Percentiles rank a stretch among this genome's conserved stretches.
Conservation (phyloP, 92 coral and sea anemone genomes). For the Epizoanthus illoricatus region DNA sequence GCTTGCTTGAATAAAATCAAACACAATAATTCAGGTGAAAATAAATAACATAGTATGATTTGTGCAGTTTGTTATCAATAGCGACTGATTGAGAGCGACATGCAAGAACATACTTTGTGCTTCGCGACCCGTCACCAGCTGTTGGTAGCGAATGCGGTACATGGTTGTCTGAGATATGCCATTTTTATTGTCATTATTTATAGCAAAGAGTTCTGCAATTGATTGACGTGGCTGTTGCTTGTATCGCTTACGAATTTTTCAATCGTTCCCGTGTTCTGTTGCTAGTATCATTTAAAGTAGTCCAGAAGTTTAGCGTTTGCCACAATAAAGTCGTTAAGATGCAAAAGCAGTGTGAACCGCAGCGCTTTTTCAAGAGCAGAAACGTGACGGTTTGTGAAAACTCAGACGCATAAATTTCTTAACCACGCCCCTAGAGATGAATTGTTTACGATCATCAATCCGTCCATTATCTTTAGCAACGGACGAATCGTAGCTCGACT, state of each 20-base stretch:
- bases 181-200: neutral
- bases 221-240: conserved; percentile 23
- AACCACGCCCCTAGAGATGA: conserved; percentile 46
- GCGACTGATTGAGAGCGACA: neutral
- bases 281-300: neutral
- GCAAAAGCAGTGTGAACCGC: neutral
- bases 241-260: neutral
- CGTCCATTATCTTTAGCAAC: conserved; percentile 46
- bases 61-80: neutral
- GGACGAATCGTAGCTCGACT: conserved; percentile 44
- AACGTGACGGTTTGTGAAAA: conserved; percentile 2
- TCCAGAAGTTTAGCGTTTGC: neutral
- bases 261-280: conserved; percentile 3
- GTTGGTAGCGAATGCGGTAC: neutral
- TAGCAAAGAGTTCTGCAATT: neutral
- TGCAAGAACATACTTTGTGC: conserved; percentile 1
- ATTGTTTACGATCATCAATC: conserved; percentile 38
- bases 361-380: neutral
- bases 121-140: conserved; percentile 9
- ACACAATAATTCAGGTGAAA: neutral
- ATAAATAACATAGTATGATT: neutral
- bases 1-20: neutral
- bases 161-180: neutral
- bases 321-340: neutral
- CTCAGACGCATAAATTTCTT: conserved; percentile 41